Base-by-base conservation (phyloP, 2,888 invertebrate genomes). In the Epistrophella euchroma region DNA sequence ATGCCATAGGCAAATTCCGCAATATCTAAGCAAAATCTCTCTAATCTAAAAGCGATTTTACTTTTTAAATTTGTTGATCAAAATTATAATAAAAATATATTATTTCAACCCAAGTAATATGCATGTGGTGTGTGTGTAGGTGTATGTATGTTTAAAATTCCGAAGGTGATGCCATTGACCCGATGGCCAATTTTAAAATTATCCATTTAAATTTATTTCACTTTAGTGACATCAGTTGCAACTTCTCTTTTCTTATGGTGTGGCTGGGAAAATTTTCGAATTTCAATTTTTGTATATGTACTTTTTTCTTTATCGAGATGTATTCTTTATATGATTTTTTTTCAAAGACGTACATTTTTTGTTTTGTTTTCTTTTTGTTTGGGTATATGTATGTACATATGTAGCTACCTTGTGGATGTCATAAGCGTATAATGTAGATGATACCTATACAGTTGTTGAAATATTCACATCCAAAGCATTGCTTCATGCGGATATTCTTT, bases 141-240 rank as follows among this genome's bases (percentile, higher is more conserved):
- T 62, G 28, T 28, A 5, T 10, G 13, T 17, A 11, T 19, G 32
- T 22, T 47, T 13, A 32, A 64, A 28, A 64, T 32, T 10, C 22
- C 15, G 71, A 75, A 81, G 75, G 75, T 70, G n/a, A 75, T 81
- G 81, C 45, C 62, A 81, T 75, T 81, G 81, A 81, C 81, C 81
- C 13, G 70, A 71, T 75, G 71, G 81, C 81, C 81, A 75, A 56
- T 71, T 75, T 71, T 58, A 45, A 60, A 60, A 52, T 62, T 56
- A 56, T 40, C 45, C 71, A 43, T 32, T 43, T 19, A 58, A 37
- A 22, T 58, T 58, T 37, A 37, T 25, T 40, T 35, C 56, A 64
- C 64, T 45, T 45, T 43, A 25, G 40, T 71, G 71, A 71, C 40
- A 71, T 71, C 56, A 71, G 71, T 43, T 71, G 71, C 64, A 64